Evolutionary conservation across 2,888 invertebrate genomes (phyloP).

Genomic region (Ariolimax columbianus): DNA sequence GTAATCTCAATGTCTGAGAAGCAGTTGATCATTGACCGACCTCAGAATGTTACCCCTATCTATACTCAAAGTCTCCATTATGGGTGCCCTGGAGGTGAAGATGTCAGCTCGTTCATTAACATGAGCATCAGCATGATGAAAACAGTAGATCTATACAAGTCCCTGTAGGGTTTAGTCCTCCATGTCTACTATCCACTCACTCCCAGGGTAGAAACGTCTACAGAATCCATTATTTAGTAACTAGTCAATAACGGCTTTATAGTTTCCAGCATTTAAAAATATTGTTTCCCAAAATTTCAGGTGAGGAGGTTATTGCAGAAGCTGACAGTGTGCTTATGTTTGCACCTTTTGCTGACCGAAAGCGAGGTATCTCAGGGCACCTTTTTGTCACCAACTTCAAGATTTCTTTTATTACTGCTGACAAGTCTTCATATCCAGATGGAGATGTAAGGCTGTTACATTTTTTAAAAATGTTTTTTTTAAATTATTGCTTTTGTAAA

Average conservation of each 20-base stretch:
- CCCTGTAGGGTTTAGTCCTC: too few species aligned
- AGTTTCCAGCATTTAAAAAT: slow-evolving; percentile 52
- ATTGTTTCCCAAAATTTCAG: slow-evolving; percentile 79
- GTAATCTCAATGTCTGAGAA: too few species aligned
- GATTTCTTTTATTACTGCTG: slow-evolving; percentile 89
- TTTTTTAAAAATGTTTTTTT: neutral
- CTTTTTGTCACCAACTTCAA: slow-evolving; percentile 95
- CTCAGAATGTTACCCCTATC: too few species aligned
- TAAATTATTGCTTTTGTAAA: neutral
- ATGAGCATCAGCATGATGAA: too few species aligned
- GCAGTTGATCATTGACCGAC: too few species aligned
- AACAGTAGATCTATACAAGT: too few species aligned
- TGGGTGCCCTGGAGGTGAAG: too few species aligned
- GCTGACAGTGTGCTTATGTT: slow-evolving; percentile 90
- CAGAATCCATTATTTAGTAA: neutral
- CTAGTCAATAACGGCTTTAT: neutral
- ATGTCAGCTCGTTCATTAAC: too few species aligned
- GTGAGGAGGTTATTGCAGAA: slow-evolving; percentile 89
- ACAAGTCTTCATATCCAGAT: slow-evolving; percentile 74
- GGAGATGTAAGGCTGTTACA: slow-evolving; percentile 50
- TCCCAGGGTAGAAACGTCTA: too few species aligned
- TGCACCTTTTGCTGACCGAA: slow-evolving; percentile 88
- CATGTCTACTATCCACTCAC: too few species aligned
- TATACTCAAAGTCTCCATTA: too few species aligned
- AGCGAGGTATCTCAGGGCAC: slow-evolving; percentile 88